These are phyloP conservation scores for Chiloscyllium punctatum DNA, from an alignment of 2,797 vertebrate genomes.

Conservation along the genomic window DNA sequence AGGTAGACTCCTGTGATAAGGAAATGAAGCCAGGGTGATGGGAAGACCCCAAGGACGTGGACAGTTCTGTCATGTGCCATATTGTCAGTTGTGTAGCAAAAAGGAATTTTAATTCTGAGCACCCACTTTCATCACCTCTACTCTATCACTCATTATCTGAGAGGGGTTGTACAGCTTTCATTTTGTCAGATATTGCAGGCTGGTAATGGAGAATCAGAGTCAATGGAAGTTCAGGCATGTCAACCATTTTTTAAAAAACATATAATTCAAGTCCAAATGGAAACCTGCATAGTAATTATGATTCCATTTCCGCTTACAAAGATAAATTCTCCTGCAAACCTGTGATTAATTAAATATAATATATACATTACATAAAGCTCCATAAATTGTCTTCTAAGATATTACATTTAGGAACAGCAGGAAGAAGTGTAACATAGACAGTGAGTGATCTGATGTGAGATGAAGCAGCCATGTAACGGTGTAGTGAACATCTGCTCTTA, in stretches of 20 bases:
- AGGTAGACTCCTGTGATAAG: neutral
- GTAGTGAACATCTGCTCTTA: conserved; percentile 25
- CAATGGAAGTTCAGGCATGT: neutral
- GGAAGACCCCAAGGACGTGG: neutral
- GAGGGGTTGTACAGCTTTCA: neutral
- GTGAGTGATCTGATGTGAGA: neutral
- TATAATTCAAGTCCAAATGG: neutral
- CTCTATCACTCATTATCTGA: neutral
- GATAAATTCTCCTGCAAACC: neutral
- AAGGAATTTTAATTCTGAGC: neutral
- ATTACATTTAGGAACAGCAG: neutral
- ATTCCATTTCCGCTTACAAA: neutral
- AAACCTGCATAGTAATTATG: neutral
- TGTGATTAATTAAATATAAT: neutral
- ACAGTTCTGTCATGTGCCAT: neutral
- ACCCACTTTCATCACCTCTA: neutral
- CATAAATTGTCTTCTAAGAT: conserved; percentile 19
- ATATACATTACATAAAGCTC: neutral
- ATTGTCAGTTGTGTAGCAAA: too few relatives aligned
- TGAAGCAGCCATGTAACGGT: conserved; percentile 22
- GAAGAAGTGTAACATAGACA: neutral
- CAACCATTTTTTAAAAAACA: neutral
- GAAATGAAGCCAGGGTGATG: neutral
- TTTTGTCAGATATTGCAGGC: neutral
- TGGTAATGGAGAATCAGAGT: neutral